Evolutionary conservation across 2,113 vertebrate species (phyloP), one percentile per base, ranked within the genome.

Genomic region (Aegotheles bennettii): DNA sequence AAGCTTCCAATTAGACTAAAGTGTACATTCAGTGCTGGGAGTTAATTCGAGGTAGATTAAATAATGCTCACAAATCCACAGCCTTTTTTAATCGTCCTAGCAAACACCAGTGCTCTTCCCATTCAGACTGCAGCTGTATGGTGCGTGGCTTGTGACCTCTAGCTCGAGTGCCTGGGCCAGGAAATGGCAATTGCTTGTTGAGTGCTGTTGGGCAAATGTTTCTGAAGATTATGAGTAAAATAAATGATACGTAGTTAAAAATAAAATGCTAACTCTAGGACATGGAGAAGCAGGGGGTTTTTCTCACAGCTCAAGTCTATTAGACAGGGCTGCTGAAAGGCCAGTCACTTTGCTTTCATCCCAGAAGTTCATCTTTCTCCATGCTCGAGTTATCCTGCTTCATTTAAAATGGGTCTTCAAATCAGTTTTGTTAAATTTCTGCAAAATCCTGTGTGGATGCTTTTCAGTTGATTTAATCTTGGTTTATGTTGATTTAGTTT

Each of bases 391-490:
- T 93, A 31, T 43, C n/a, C 53, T 10, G 17, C 78, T 88, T 81
- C 57, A 24, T 84, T 81, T 76, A 56, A 91, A 88, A 73, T 16
- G 24, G 20, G 35, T 67, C 75, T 94, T 89, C 48, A 91, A 92
- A 87, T 89, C 8, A 1, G 42, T 90, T 96, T 79, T 94, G 71
- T 77, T 84, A 71, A 94, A 91, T 82, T 90, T 61, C 65, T 87
- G 40, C 57, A 69, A 95, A 94, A 79, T 63, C 73, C 76, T 89
- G 80, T 87, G 90, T 95, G 86, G 86, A 94, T 90, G 90, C 83
- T 96, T 69, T 89, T 95, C 77, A 89, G 83, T 57, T 92, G 94
- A 95, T 96, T 96, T 96, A 90, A 95, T 96, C 88, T 94, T 87
- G 64, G 93, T 95, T 95, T 90, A 79, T 87, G 90, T 95, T 96